Base-by-base conservation (phyloP, 1,140 invertebrate genomes). In the Microplitis mediator region DNA sequence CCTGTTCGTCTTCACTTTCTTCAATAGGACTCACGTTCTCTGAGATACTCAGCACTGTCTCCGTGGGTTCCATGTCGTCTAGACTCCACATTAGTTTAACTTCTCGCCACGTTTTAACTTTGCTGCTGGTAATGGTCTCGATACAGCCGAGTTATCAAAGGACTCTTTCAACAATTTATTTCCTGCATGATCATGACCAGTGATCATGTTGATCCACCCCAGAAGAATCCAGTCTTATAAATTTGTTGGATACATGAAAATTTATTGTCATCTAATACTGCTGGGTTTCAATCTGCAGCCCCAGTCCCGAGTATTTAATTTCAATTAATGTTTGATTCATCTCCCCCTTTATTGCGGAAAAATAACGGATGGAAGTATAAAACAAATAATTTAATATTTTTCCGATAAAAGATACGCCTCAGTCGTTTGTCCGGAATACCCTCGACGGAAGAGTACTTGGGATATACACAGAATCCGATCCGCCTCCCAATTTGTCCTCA, bases 401-500 rank as follows among this genome's bases (percentile, higher is more conserved):
- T 14, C n/a, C 32, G n/a, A 39, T 35, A 5, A 13, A 60, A n/a
- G 58, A 62, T 61, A 35, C 39, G 67, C 56, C 56, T 36, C 39
- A 13, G 56, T 36, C 35, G 34, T 61, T 61, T 69, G 31, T 36
- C 50, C 23, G 56, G 13, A 45, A 23, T 23, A 23, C 23, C 23
- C 23, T 23, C 23, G 23, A 52, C n/a, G 50, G n/a, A 45, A 14
- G 35, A 13, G 14, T 6, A 69, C 36, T 45, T 36, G 9, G 6
- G 54, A 34, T 50, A 69, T 31, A 14, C 14, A 36, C 13, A 45
- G 68, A 36, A 52, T 13, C 56, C n/a, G 58, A 61, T n/a, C 58
- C 68, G 58, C 68, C 68, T 45, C 60, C 60, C 31, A 62, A 62
- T 34, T 62, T 39, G 23, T 70, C 60, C 35, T 58, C 16, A 63